These are phyloP conservation scores for Nansenia antarctica DNA, from an alignment of 2,113 vertebrate genomes.

Conservation along the genomic window DNA sequence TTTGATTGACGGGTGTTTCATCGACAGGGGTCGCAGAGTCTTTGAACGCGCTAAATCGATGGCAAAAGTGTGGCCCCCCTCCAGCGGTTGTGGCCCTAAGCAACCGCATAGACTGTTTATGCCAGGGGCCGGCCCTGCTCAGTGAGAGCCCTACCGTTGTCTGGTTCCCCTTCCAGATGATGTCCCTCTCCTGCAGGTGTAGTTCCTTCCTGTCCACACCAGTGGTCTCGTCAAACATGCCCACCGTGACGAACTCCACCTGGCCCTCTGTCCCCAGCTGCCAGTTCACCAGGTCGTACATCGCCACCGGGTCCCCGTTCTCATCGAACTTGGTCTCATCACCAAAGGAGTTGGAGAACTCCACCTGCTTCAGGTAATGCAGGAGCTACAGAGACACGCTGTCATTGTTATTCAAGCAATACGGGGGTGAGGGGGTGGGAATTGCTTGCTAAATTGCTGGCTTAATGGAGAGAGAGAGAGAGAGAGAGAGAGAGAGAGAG, in stretches of 20 bases:
- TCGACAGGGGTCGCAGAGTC: too few species aligned
- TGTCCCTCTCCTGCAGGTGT: slow-evolving; percentile 60
- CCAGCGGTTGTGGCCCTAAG: too few species aligned
- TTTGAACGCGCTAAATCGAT: too few species aligned
- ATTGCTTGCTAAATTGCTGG: too few species aligned
- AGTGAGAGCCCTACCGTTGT: slow-evolving; percentile 42
- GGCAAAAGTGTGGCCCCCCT: too few species aligned
- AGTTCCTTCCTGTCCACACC: slow-evolving; percentile 49
- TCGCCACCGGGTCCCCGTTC: slow-evolving; percentile 75
- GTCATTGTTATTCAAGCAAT: too few species aligned
- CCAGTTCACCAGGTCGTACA: slow-evolving; percentile 79
- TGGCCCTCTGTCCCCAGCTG: slow-evolving; percentile 57
- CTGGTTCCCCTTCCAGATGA: slow-evolving; percentile 52
- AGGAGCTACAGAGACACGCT: slow-evolving; percentile 61
- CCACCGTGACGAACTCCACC: slow-evolving; percentile 69
- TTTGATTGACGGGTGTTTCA: too few species aligned
- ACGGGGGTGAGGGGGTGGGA: too few species aligned
- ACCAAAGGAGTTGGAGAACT: slow-evolving; percentile 63
- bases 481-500: too few species aligned
- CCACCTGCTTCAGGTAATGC: slow-evolving; percentile 70
- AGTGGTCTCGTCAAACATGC: slow-evolving; percentile 70
- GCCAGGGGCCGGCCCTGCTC: too few species aligned
- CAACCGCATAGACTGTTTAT: too few species aligned
- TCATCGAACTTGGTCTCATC: slow-evolving; percentile 76
- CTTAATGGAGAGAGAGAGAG: too few species aligned